These are phyloP conservation scores for human DNA, from an alignment of 2,113 vertebrate genomes.

Conservation along the genomic window GRCh38 chr16:53780501-53781000, in stretches of 20 bases:
- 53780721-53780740: not conserved
- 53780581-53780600: too few species aligned
- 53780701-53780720: not conserved
- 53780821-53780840: not conserved
- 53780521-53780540: too few species aligned
- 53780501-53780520: too few species aligned
- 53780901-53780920: not conserved
- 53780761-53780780: not conserved
- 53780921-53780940: not conserved
- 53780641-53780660: too few species aligned
- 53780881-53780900: not conserved
- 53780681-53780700: not conserved
- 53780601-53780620: too few species aligned
- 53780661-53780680: too few species aligned
- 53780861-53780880: constrained; percentile 22
- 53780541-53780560: too few species aligned
- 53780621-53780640: too few species aligned
- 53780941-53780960: not conserved
- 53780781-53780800: not conserved
- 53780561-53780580: too few species aligned
- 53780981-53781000: not conserved
- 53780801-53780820: not conserved
- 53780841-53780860: not conserved
- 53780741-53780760: not conserved
- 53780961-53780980: not conserved